Base-by-base conservation (phyloP, 1,140 invertebrate genomes). In the Drosophila sp. region DNA sequence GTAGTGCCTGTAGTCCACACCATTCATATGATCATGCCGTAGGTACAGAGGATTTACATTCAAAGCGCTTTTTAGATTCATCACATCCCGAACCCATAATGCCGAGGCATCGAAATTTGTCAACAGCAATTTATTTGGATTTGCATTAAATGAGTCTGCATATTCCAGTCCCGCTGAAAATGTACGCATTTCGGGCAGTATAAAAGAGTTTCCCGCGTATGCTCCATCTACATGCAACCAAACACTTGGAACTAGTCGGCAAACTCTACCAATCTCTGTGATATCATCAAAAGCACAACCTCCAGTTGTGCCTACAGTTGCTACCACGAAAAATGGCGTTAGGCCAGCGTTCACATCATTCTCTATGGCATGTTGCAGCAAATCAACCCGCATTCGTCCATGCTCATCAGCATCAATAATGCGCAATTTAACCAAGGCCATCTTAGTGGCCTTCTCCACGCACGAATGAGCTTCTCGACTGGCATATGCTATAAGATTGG, bases 361-460 rank as follows among this genome's bases (percentile, higher is more conserved):
- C 74, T 95, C 93, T 66, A 97, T 96, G 1, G 95, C 95, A 72
- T 93, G 92, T 55, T 93, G 92, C 3, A 99, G 92, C 1, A 95
- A 95, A 57, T 94, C 93, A 0, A 97, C 97, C 25, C 97, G 93
- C 11, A 99, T 93, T 30, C 95, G 94, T 79, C 95, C 96, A 61
- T 96, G 95, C 29, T 96, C 96, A 83, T 99, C 98, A 0, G 97
- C 96, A 55, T 98, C 97, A 17, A 99, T 93, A 33, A 98, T 96
- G 63, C 97, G 93, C 44, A 99, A 93, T 90, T 98, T 98, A 1
- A 99, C 96, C 72, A 98, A 94, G 23, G 95, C 94, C 82, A 99
- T 97, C 95, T 98, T 98, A 6, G 97, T 97, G 5, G 98, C 97
- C 91, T 99, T 99, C 93, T 99, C 97, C 1, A 98, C 96, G 85